phyloP scores from a whole-genome alignment of 2,797 vertebrate genomes.

The Paedocypris micromegethes region DNA sequence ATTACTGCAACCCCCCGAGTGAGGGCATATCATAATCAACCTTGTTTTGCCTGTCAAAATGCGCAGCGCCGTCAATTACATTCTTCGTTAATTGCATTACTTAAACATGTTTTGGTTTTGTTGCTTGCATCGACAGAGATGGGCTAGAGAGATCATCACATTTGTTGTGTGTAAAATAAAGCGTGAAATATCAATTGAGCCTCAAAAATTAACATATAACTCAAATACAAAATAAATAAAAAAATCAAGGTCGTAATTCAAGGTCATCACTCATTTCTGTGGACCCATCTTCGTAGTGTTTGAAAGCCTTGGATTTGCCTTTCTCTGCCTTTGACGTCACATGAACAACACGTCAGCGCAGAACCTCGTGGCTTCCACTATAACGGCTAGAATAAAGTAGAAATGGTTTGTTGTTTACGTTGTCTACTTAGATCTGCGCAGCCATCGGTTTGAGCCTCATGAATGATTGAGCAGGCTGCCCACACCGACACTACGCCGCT shows the following conservation, averaged over 20 bases:
- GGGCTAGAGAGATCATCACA: background rate
- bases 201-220: too few relatives aligned
- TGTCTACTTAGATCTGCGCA: constrained; percentile 61
- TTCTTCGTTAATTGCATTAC: constrained; percentile 1
- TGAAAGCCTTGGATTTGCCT: constrained; percentile 35
- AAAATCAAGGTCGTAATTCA: constrained; percentile 26
- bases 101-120: background rate
- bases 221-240: too few relatives aligned
- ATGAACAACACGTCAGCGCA: constrained; percentile 73
- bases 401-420: constrained; percentile 65
- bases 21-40: constrained; percentile 21
- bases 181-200: background rate
- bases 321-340: constrained; percentile 66
- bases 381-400: constrained; percentile 61
- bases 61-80: background rate
- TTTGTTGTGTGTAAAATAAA: background rate
- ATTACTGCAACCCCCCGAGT: constrained; percentile 54
- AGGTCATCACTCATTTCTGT: constrained; percentile 20
- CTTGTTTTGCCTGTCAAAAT: background rate
- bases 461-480: constrained; percentile 57
- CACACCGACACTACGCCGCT: background rate
- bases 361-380: constrained; percentile 64
- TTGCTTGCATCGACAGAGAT: background rate
- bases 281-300: constrained; percentile 34
- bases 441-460: constrained; percentile 60